Base-by-base conservation (phyloP, 2,113 vertebrate genomes). In the Tyto alba region DNA sequence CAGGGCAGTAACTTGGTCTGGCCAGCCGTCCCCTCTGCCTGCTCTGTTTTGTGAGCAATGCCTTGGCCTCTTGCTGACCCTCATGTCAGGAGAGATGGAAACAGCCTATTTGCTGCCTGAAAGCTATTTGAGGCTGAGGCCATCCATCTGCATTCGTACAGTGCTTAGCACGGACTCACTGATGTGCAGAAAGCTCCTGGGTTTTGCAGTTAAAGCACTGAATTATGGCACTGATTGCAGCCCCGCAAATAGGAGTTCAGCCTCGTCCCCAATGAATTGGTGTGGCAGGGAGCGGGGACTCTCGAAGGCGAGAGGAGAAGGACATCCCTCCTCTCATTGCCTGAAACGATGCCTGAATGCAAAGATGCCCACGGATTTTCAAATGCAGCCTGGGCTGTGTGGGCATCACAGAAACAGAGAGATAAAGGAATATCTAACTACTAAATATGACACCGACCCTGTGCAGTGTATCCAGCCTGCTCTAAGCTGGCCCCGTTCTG, bases 201-300 rank as follows among this genome's bases (percentile, higher is more conserved):
- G 76, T 64, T n/a, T 34, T 17, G 45, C 40, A 22, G 50, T 23
- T 45, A 15, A 0, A 11, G 48, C 21, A 4, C 6, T 73, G 91
- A 89, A 21, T 43, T 12, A 30, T 4, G 45, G 53, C 26, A 8
- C 30, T 5, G 59, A 13, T 6, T 9, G 30, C 40, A 47, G 73
- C 43, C 40, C 16, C 9, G 7, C 10, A 20, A 13, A 30, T 1
- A 6, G 4, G 48, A 43, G 19, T 3, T 17, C 48, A 69, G 55
- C 38, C 11, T 40, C 4, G 18, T 17, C 27, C 66, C 26, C 4
- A 5, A 7, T 18, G 52, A 43, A 6, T 1, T 5, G 2, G 32
- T 0, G 0, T 21, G 47, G 40, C 3, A 11, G 3, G 11, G n/a
- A 59, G 43, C 0, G 0, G 53, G 30, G 64, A 25, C 5, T 36